Evolutionary conservation across 2,113 vertebrate genomes (phyloP), one percentile per base, ranked within the genome.

Genomic region (Tursiops truncatus): DNA sequence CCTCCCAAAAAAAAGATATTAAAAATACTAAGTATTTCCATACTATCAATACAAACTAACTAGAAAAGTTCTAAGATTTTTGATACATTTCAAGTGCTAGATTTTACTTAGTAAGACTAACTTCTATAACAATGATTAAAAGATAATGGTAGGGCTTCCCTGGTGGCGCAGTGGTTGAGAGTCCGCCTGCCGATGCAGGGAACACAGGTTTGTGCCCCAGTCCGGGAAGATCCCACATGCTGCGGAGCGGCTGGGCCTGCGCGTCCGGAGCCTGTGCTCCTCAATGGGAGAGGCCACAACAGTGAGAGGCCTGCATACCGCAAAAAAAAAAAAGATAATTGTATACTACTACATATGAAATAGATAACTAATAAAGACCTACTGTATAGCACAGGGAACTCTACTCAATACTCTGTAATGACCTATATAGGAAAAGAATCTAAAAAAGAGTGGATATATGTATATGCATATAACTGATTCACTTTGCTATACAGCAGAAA

Each of bases 101-200:
- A 8, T 62, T 94, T 91, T 91, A 91, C 79, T 93, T 95, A 83
- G 44, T 89, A 94, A 97, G 67, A 89, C 91, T 85, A 81, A 88
- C 63, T 94, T 94, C 33, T 81, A 20, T 81, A 91, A n/a, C 31
- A 89, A 58, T 44, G 44, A 89, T 96, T 44, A 28, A 94, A 94
- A 41, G 3, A 82, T 36, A 87, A 60, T 58, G 18, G 90, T 87
- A 91, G 47, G 47, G 12, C 12, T 50, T 50, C 47, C 47, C 47
- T 50, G 47, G 47, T 50, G 47, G 47, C 47, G 1, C 47, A 13
- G 47, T 50, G 47, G 47, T 50, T 50, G 47, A 50, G 47, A 50
- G 47, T 50, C 47, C 12, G 0, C 47, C 47, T 47, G 47, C 11
- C 47, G 11, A 3, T 13, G 11, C 47, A 47, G 47, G 2, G 47